These are phyloP conservation scores for Epinotia ramella DNA, from an alignment of 2,888 invertebrate species.

Conservation along the genomic window DNA sequence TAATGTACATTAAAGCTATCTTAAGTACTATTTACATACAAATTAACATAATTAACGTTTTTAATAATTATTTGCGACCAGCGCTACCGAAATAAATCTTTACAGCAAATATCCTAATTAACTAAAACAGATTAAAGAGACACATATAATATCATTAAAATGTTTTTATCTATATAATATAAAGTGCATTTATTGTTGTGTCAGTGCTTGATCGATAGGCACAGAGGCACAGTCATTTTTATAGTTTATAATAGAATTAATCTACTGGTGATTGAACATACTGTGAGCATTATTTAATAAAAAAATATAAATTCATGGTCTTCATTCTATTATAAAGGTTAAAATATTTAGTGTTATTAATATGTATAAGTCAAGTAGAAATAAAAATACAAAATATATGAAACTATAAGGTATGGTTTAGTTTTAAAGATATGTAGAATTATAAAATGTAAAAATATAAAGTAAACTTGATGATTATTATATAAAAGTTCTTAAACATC, in stretches of 20 bases:
- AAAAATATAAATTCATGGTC: neutral
- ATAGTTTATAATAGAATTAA: constrained; percentile 58
- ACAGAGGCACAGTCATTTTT: constrained; percentile 79
- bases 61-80: constrained; percentile 64
- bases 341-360: no score
- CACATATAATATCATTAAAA: constrained; percentile 26
- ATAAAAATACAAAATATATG: neutral
- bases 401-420: no score
- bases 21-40: constrained; percentile 60
- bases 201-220: constrained; percentile 77
- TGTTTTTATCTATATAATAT: constrained; percentile 40
- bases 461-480: no score
- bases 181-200: constrained; percentile 69
- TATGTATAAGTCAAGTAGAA: neutral
- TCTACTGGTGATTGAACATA: constrained; percentile 53
- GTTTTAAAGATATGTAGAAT: no score
- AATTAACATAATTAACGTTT: constrained; percentile 49
- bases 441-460: no score
- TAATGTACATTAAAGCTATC: constrained; percentile 54
- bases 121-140: constrained; percentile 38
- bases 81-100: constrained; percentile 56
- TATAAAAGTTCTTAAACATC: no score
- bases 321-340: no score
- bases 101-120: constrained; percentile 38
- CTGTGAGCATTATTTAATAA: constrained; percentile 48